phyloP scores from a whole-genome alignment of 2,797 vertebrate genomes.

The Labeo calbasu region DNA sequence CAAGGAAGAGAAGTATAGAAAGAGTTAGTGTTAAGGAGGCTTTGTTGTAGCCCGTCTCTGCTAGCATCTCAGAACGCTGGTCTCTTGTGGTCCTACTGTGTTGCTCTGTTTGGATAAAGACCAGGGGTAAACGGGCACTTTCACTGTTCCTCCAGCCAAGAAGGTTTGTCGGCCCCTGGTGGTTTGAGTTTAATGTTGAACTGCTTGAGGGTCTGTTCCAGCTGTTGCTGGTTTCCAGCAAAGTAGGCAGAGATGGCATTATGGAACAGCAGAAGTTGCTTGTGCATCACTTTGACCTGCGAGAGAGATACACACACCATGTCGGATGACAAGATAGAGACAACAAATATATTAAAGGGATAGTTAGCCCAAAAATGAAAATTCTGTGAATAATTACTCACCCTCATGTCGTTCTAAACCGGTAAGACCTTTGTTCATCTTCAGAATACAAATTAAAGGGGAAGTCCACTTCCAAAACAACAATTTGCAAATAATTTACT shows the following conservation, averaged over 20 bases:
- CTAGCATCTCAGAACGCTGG: conserved; percentile 46
- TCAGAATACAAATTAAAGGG: no score
- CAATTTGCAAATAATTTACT: no score
- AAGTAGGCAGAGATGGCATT: conserved; percentile 97
- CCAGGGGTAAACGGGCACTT: conserved; percentile 43
- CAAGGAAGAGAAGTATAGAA: conserved; percentile 55
- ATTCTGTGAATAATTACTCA: no score
- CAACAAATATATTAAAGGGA: background rate
- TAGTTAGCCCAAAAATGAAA: no score
- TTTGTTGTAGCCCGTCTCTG: conserved; percentile 50
- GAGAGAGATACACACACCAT: background rate
- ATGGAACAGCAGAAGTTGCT: conserved; percentile 97
- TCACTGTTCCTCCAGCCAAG: conserved; percentile 98
- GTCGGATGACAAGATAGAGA: background rate
- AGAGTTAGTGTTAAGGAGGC: conserved; percentile 54
- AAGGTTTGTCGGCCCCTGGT: conserved; percentile 90
- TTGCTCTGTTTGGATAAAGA: conserved; percentile 48
- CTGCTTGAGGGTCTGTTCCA: conserved; percentile 95
- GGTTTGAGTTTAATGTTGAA: conserved; percentile 94
- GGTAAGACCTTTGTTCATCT: no score
- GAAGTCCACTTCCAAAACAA: no score
- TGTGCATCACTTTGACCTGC: conserved; percentile 98
- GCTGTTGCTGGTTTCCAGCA: conserved; percentile 95
- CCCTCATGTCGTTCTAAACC: no score
- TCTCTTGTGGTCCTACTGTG: conserved; percentile 57